Conservation (phyloP, 2,888 invertebrate genomes). For the Linnaemya vulpina region DNA sequence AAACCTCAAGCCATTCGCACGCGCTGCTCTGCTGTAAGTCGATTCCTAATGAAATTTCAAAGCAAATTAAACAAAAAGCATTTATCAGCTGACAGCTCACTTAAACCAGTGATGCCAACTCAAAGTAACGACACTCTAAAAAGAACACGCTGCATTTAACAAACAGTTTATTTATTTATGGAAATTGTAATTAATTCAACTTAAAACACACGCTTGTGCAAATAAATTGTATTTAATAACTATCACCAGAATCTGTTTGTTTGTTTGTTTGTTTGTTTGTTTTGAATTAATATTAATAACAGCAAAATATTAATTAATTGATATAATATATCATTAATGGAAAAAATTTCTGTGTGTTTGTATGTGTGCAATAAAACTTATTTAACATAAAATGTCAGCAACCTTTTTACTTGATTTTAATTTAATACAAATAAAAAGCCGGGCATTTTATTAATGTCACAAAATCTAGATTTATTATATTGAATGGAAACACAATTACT, state of each 20-base stretch:
- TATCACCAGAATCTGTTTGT: conserved; percentile 40
- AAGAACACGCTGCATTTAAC: conserved; percentile 22
- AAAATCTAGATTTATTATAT: neutral
- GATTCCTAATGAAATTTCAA: too few species aligned
- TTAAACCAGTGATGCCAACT: too few species aligned
- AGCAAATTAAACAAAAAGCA: too few species aligned
- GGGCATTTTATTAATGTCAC: neutral
- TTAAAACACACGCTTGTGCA: neutral
- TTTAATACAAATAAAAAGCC: neutral
- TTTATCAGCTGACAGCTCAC: too few species aligned
- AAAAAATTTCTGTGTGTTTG: too few species aligned
- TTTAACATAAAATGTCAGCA: conserved; percentile 47
- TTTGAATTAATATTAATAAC: conserved; percentile 39
- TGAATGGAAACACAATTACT: neutral
- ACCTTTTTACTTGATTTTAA: conserved; percentile 6
- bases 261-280: too few species aligned
- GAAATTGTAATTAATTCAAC: neutral
- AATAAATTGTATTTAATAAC: conserved; percentile 24
- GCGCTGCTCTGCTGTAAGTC: too few species aligned
- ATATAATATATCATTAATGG: conserved; percentile 42
- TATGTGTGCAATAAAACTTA: neutral
- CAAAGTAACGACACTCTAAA: too few species aligned
- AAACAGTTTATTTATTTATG: conserved; percentile 2
- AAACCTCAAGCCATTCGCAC: too few species aligned
- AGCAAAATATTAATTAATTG: conserved; percentile 49